phyloP scores from a whole-genome alignment of 2,797 vertebrate species.

The Mormyrus proboscirostris region DNA sequence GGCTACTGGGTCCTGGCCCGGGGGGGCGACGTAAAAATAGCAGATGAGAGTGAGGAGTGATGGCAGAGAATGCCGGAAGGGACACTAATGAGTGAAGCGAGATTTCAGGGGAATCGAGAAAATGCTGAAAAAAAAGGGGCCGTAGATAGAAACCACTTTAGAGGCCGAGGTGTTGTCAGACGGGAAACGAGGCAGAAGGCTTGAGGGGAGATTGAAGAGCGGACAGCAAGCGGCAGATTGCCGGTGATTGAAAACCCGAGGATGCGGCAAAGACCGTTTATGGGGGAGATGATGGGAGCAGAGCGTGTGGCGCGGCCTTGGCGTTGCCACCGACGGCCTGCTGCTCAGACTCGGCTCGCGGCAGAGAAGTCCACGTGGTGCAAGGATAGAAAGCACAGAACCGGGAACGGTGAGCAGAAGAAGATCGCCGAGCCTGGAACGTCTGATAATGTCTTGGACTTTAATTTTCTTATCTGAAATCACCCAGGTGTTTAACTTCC shows the following conservation, averaged over 20 bases:
- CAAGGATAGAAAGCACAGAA: neutral
- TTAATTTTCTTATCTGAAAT: neutral
- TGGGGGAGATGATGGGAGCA: neutral
- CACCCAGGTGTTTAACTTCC: neutral
- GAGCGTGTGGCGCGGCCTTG: neutral
- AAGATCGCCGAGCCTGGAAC: neutral
- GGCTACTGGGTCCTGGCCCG: neutral
- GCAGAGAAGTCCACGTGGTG: neutral
- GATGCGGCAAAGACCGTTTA: neutral
- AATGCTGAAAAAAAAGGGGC: neutral
- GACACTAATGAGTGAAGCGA: neutral
- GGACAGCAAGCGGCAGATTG: neutral
- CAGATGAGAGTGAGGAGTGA: neutral
- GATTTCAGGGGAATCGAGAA: neutral
- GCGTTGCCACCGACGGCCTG: neutral
- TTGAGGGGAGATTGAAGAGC: neutral
- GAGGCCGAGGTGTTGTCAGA: neutral
- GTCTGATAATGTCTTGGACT: neutral
- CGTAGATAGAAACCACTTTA: neutral
- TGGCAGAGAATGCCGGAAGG: neutral
- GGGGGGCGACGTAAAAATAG: neutral
- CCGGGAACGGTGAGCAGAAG: neutral
- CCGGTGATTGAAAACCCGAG: neutral
- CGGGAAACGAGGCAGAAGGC: neutral
- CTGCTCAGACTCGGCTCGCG: neutral